Base-by-base conservation (phyloP, 2,113 vertebrate genomes). In the Noctilio leporinus region DNA sequence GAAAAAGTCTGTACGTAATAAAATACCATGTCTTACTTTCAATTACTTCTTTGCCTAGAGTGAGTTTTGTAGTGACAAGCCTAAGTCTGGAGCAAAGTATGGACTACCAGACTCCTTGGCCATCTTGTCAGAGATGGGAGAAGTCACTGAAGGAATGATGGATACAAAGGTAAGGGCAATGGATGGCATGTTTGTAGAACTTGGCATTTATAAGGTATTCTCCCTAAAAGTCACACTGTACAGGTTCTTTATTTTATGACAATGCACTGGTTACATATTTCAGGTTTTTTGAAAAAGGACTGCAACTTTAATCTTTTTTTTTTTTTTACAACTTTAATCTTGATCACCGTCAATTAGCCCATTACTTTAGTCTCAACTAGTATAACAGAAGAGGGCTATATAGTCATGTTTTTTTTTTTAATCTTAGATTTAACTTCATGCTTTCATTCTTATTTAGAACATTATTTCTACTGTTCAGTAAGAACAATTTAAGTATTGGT, bases 31-130 rank as follows among this genome's bases (percentile, higher is more conserved):
- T 94, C 70, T 95, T 35, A 30, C n/a, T 94, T 93, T 87, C 47
- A n/a, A 76, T 89, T 40, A 28, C 5, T 95, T 94, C 51, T 91
- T 96, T 59, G 67, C 96, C 86, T 91, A 99, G 99, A 99, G 99
- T 62, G 99, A 99, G 98, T 99, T 99, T 99, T 99, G 99, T 97
- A 99, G 99, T 64, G 99, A 99, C 97, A 99, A 99, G 98, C 99
- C 99, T 7, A 99, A 99, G 97, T 99, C 99, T 91, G 99, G 99
- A 96, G 98, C 99, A 57, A 99, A 99, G 98, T 99, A 99, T 0
- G 99, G 99, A 85, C 98, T 99, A 94, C 99, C 99, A 90, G 99
- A 99, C 75, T 99, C 99, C 0, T 97, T 99, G 97, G 97, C 99
- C 90, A 99, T 99, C 97, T 98, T 99, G 82, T 99, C 99, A 1